Evolutionary conservation across 2,797 vertebrate species (phyloP).

Genomic region (Moxostoma hubbsi): DNA sequence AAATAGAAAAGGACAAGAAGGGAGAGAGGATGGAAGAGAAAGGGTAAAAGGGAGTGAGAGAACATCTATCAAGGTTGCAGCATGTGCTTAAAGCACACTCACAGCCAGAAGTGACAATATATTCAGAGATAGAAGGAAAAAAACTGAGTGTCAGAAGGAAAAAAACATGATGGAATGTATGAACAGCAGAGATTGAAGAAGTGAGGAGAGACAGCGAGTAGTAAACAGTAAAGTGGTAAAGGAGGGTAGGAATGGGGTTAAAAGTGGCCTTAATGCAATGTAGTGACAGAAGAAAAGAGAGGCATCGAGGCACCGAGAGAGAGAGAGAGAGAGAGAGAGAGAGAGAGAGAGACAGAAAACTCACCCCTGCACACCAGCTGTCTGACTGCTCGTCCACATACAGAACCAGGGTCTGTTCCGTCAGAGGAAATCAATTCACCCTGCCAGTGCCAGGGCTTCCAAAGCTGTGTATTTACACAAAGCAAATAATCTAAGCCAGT

Average conservation of each 20-base stretch:
- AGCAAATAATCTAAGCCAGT: slow-evolving; percentile 41
- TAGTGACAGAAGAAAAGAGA: slow-evolving; percentile 12
- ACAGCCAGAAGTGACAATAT: slow-evolving; percentile 43
- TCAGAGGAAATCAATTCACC: slow-evolving; percentile 53
- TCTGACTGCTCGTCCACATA: slow-evolving; percentile 27
- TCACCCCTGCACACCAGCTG: slow-evolving; percentile 8
- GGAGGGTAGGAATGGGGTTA: slow-evolving; percentile 2
- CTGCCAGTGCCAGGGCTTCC: slow-evolving; percentile 20
- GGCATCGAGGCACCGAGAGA: too few relatives aligned
- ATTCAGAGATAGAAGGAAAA: slow-evolving; percentile 39
- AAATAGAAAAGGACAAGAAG: slow-evolving; percentile 7
- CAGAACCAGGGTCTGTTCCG: slow-evolving; percentile 37
- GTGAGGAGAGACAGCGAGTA: slow-evolving; percentile 29
- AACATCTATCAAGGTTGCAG: slow-evolving; percentile 45
- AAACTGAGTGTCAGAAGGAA: slow-evolving; percentile 36
- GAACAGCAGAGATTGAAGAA: background rate
- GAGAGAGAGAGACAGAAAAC: background rate
- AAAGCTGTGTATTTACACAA: slow-evolving; percentile 43
- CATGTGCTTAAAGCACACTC: slow-evolving; percentile 44
- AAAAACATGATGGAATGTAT: slow-evolving; percentile 41
- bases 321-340: background rate
- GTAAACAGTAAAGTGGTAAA: slow-evolving; percentile 43
- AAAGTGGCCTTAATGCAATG: slow-evolving; percentile 43
- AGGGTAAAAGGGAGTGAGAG: slow-evolving; percentile 5
- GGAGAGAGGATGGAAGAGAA: background rate